Evolutionary conservation across 2,113 vertebrate genomes (phyloP).

Genomic region (Corythornis madagascariensis): DNA sequence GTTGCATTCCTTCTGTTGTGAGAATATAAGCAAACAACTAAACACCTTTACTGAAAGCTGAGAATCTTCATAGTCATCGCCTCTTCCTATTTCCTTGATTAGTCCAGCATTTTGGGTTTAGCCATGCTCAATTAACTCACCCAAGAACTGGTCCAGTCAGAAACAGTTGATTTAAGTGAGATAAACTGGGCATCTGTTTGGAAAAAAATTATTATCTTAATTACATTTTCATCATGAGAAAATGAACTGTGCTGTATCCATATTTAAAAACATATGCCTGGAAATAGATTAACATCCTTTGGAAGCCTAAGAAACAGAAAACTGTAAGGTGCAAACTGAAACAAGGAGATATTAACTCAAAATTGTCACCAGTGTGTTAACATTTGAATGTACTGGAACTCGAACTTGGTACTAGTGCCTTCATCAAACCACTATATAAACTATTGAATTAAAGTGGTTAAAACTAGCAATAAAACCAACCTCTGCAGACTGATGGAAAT

Average conservation of each 20-base stretch:
- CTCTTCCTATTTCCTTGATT: conserved; percentile 71
- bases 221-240: conserved; percentile 65
- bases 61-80: conserved; percentile 68
- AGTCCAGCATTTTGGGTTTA: conserved; percentile 76
- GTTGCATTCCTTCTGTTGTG: conserved; percentile 78
- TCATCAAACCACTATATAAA: conserved; percentile 45
- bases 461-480: conserved; percentile 55
- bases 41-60: conserved; percentile 69
- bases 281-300: neutral
- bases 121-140: conserved; percentile 82
- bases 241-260: conserved; percentile 60
- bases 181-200: conserved; percentile 78
- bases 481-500: conserved; percentile 42
- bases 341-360: conserved; percentile 26
- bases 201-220: conserved; percentile 73
- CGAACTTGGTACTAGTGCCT: conserved; percentile 64
- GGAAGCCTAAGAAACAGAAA: conserved; percentile 26
- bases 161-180: conserved; percentile 79
- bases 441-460: conserved; percentile 47
- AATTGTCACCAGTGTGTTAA: conserved; percentile 54
- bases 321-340: neutral
- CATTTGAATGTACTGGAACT: conserved; percentile 66
- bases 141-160: conserved; percentile 77
- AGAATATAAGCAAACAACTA: conserved; percentile 79
- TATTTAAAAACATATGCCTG: conserved; percentile 60